phyloP scores from a whole-genome alignment of 2,888 invertebrate species.

The Himalopsyche tibetana region DNA sequence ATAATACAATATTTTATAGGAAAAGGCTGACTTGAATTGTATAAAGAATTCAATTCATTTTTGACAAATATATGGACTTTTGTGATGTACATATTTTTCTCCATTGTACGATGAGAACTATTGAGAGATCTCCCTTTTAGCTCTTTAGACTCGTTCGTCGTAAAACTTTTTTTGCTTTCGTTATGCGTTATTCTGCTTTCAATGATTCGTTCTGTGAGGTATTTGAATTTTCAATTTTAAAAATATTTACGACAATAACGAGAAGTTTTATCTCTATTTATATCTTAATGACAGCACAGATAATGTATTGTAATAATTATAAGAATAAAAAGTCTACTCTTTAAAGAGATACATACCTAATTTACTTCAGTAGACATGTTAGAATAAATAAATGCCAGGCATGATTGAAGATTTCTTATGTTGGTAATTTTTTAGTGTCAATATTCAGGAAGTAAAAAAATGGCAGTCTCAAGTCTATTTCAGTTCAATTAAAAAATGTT shows the following conservation, averaged over 20 bases:
- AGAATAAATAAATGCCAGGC: neutral
- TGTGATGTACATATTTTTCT: slow-evolving; percentile 5
- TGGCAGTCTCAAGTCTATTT: too few relatives aligned
- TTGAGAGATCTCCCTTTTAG: neutral
- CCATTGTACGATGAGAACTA: neutral
- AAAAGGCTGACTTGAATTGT: neutral
- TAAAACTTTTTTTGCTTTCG: neutral
- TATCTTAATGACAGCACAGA: neutral
- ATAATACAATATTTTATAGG: neutral
- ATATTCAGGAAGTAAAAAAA: too few relatives aligned
- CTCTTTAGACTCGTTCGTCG: neutral
- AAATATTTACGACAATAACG: neutral
- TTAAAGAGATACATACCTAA: neutral
- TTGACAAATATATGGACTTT: neutral
- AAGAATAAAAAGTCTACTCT: neutral
- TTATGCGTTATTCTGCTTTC: neutral
- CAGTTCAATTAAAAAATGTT: too few relatives aligned
- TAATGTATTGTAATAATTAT: too few relatives aligned
- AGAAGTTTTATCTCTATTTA: neutral
- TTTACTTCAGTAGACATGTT: neutral
- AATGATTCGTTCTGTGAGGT: neutral
- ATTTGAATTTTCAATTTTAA: slow-evolving; percentile 15
- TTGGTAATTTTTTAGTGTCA: too few relatives aligned
- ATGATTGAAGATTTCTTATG: too few relatives aligned
- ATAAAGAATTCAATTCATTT: neutral